Base-by-base conservation (phyloP, 2,888 invertebrate genomes). In the Nycteola revayana region DNA sequence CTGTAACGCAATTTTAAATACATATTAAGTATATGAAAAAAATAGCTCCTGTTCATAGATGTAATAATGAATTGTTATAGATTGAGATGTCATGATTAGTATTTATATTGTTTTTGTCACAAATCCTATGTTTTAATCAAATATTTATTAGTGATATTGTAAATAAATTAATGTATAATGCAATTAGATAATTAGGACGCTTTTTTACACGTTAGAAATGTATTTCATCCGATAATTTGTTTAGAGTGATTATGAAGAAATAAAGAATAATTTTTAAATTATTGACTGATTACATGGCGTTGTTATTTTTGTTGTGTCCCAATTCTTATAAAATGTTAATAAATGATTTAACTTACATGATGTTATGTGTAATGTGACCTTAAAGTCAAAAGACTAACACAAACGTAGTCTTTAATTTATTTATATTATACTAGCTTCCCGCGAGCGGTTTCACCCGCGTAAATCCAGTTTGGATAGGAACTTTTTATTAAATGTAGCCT, bases 191-290 rank as follows among this genome's bases (percentile, higher is more conserved):
- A 68, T 68, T 75, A 75, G 72, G 67, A 75, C 52, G 82, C 81
- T 78, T 80, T 71, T 78, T 72, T 77, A 75, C 62, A 61, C 66
- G 59, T 62, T 74, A 70, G 66, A 60, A 50, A 68, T 75, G 65
- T 67, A 75, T 66, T 65, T 63, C 59, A 60, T 62, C 47, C 49
- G 49, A 54, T 58, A 47, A 62, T 57, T 67, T 67, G 66, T 75
- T 78, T 77, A 76, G 67, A 68, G 52, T 52, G 63, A 65, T 62
- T 66, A 66, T 60, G 62, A 49, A 71, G 45, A 51, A 35, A 66
- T 75, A 67, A 72, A 74, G 7, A 66, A 66, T 75, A 68, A 72
- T 74, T 73, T 60, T 71, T 80, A 83, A 82, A 79, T 81, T 84
- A 83, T 82, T 82, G 79, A 80, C 74, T 68, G 75, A 75, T 59